These are phyloP conservation scores for Oppia nitens DNA, from an alignment of 1,140 invertebrate genomes.

Conservation along the genomic window DNA sequence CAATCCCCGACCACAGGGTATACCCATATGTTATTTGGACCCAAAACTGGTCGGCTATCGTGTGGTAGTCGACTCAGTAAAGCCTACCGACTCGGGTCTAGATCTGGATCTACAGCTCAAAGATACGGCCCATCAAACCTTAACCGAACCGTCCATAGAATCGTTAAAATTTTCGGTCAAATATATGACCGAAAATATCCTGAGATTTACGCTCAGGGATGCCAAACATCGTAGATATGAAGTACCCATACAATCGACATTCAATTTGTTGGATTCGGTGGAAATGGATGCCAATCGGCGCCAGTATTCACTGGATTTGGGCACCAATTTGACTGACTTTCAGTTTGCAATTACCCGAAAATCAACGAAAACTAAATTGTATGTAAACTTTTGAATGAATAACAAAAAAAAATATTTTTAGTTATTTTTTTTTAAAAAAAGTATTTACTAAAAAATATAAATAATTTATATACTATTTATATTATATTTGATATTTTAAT, in stretches of 20 bases:
- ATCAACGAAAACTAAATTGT: background rate
- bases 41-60: slow-evolving; percentile 1
- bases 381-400: background rate
- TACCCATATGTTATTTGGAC: slow-evolving; percentile 3
- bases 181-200: slow-evolving; percentile 11
- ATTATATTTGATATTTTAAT: background rate
- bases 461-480: background rate
- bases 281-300: background rate
- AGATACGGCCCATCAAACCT: background rate
- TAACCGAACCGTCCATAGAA: background rate
- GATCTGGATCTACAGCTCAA: background rate
- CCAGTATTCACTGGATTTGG: background rate
- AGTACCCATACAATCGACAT: slow-evolving; percentile 6
- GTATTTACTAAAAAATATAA: background rate
- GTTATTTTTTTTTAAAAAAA: background rate
- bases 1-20: background rate
- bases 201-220: slow-evolving; percentile 12
- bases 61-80: background rate
- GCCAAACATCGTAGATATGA: slow-evolving; percentile 1
- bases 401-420: background rate
- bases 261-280: background rate
- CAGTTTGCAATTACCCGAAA: background rate
- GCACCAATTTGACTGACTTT: background rate
- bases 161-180: background rate
- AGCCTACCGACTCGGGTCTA: background rate